These are phyloP conservation scores for Mercenaria mercenaria DNA, from an alignment of 1,140 invertebrate species.

Conservation along the genomic window DNA sequence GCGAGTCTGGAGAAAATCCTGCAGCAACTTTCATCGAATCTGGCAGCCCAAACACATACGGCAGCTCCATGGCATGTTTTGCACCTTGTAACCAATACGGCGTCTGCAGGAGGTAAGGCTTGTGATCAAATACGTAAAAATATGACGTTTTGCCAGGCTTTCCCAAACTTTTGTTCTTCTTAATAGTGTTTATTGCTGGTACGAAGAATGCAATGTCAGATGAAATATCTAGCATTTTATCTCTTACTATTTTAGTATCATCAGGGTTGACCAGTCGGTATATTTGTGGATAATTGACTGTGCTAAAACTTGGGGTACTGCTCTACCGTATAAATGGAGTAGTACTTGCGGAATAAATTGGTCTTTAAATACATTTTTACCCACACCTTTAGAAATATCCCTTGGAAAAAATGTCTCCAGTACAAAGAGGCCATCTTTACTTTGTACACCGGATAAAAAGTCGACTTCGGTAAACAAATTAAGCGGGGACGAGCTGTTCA, in stretches of 20 bases:
- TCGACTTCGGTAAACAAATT: conserved; percentile 10
- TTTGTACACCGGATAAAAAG: conserved; percentile 39
- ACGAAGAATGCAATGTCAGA: conserved; percentile 33
- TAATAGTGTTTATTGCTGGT: conserved; percentile 14
- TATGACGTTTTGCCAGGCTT: neutral
- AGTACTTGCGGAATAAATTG: neutral
- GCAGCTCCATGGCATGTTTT: conserved; percentile 34
- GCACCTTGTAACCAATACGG: conserved; percentile 36
- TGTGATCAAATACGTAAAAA: conserved; percentile 38
- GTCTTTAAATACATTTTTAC: neutral
- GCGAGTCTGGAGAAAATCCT: neutral
- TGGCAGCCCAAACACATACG: conserved; percentile 40
- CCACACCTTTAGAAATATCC: neutral
- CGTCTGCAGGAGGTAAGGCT: neutral
- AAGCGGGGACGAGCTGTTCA: neutral
- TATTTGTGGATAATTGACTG: neutral
- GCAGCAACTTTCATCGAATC: conserved; percentile 29
- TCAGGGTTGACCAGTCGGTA: conserved; percentile 25
- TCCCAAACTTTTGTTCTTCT: neutral
- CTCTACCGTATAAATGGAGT: neutral
- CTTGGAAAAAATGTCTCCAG: neutral
- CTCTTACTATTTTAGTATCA: neutral
- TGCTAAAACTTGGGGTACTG: neutral
- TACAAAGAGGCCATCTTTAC: conserved; percentile 50
- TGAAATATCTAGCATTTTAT: neutral